Conservation (phyloP, 1,140 invertebrate species). For the Pachyrhynchus sulphureomaculatus region DNA sequence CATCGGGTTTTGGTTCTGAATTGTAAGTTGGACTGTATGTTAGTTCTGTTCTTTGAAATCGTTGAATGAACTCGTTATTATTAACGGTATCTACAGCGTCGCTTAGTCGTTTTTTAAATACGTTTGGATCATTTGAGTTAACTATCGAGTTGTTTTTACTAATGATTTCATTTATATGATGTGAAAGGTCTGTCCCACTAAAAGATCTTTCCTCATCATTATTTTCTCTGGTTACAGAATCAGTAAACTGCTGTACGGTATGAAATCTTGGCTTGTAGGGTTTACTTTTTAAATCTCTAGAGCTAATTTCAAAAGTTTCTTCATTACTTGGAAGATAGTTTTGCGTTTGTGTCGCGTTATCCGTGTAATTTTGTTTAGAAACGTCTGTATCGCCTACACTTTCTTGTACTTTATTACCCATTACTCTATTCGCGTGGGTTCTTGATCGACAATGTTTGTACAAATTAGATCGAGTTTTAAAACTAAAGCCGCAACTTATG, state of each 20-base stretch:
- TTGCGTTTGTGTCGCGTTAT: conserved; percentile 33
- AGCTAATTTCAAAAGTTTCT: conserved; percentile 53
- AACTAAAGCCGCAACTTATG: conserved; percentile 83
- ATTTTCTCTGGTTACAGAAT: conserved; percentile 19
- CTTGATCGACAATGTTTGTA: conserved; percentile 86
- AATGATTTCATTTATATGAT: conserved; percentile 49
- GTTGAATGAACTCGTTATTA: conserved; percentile 27
- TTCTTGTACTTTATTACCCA: conserved; percentile 46
- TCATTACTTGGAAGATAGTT: conserved; percentile 66
- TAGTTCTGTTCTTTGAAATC: neutral
- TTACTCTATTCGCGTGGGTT: conserved; percentile 66
- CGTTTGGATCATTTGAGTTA: conserved; percentile 38
- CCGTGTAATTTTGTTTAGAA: conserved; percentile 20
- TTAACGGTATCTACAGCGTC: conserved; percentile 22
- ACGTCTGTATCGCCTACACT: conserved; percentile 13
- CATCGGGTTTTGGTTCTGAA: conserved; percentile 43
- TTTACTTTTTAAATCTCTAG: conserved; percentile 31
- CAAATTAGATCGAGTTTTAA: conserved; percentile 92
- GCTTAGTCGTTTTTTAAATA: conserved; percentile 35
- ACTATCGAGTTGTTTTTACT: conserved; percentile 48
- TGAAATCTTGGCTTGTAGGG: conserved; percentile 51
- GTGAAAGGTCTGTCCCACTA: conserved; percentile 35
- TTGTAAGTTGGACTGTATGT: conserved; percentile 1
- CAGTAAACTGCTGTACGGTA: conserved; percentile 37
- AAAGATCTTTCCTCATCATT: conserved; percentile 20